Evolutionary conservation across 2,113 vertebrate genomes (phyloP).

Genomic region (Accipiter virgatus): DNA sequence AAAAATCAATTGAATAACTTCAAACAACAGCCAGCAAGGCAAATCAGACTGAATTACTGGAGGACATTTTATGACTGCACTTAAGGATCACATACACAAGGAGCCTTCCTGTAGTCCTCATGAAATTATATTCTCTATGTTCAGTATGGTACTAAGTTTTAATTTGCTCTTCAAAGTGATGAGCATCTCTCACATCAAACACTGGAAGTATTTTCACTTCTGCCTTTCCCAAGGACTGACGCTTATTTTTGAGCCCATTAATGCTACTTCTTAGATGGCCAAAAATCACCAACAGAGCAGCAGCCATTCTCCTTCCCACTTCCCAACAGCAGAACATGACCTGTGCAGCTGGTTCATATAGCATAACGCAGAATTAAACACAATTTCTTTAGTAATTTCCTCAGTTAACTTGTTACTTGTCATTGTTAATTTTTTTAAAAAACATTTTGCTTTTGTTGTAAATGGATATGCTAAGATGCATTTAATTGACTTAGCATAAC

Average conservation of each 20-base stretch:
- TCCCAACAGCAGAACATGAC: not conserved
- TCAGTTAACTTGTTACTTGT: not conserved
- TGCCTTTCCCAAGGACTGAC: not conserved
- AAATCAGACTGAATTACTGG: not conserved
- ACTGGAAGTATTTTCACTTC: not conserved
- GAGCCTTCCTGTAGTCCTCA: not conserved
- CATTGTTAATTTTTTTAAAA: not conserved
- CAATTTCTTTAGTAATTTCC: not conserved
- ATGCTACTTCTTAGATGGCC: not conserved
- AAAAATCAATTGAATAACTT: not conserved
- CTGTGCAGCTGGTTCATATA: not conserved
- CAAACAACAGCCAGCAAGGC: conserved; percentile 4
- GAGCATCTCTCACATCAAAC: not conserved
- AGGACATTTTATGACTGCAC: not conserved
- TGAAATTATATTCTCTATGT: not conserved
- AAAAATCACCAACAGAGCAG: not conserved
- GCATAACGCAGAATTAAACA: not conserved
- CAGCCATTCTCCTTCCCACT: not conserved
- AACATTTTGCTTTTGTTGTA: not conserved
- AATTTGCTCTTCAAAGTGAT: not conserved
- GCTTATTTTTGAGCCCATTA: not conserved
- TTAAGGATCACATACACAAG: not conserved
- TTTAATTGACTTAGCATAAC: not conserved
- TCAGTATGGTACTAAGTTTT: not conserved
- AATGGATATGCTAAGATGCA: not conserved